Conservation (phyloP, 1,140 invertebrate genomes). For the Drosophila jambulina region DNA sequence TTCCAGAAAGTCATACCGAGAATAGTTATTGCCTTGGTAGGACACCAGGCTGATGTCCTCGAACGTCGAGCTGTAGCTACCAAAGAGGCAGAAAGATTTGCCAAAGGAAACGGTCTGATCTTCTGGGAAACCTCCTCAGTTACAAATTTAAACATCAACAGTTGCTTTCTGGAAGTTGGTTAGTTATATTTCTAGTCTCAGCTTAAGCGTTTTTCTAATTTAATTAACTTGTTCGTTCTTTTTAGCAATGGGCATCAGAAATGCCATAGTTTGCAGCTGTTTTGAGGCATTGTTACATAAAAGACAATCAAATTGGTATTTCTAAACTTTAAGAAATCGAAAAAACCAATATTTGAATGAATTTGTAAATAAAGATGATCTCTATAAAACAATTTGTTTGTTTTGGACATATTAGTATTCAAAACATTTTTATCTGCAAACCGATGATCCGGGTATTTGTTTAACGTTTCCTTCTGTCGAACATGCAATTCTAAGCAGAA, state of each 20-base stretch:
- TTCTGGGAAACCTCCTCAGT: conserved; percentile 48
- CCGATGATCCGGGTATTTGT: background rate
- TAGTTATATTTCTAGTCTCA: background rate
- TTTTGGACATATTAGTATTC: background rate
- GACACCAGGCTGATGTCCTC: conserved; percentile 40
- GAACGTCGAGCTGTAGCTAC: conserved; percentile 6
- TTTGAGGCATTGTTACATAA: background rate
- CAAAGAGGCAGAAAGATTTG: conserved; percentile 34
- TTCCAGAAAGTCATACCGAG: background rate
- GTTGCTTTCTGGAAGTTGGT: conserved; percentile 42
- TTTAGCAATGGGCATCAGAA: conserved; percentile 19
- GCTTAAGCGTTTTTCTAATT: background rate
- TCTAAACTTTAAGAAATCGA: background rate
- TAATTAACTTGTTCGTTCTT: background rate
- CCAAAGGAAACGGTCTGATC: conserved; percentile 11
- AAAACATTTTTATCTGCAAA: background rate
- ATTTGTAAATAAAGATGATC: background rate
- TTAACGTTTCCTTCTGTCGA: too few species aligned
- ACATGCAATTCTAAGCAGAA: background rate
- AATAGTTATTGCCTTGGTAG: conserved; percentile 38
- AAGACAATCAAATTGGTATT: conserved; percentile 17
- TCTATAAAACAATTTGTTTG: background rate
- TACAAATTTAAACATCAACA: conserved; percentile 19
- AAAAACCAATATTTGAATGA: background rate
- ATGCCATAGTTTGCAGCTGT: background rate